Base-by-base conservation (phyloP, 1,140 invertebrate species). In the Drosophila sproati region DNA sequence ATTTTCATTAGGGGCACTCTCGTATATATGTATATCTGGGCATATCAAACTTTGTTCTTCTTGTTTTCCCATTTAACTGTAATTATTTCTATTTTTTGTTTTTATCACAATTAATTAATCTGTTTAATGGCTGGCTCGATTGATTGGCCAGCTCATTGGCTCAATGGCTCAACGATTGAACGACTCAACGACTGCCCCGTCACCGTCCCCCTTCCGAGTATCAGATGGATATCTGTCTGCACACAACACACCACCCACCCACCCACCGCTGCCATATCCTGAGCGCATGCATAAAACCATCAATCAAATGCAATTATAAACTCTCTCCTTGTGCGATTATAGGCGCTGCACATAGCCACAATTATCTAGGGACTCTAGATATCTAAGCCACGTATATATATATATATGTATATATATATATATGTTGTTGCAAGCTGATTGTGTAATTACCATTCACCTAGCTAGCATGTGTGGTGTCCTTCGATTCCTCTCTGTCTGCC, bases 61-160 rank as follows among this genome's bases (percentile, higher is more conserved):
- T 62, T 34, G 10, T 56, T 54, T 66, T 67, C 31, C 54, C 56
- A 39, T 62, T 51, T 45, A 29, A 28, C 29, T 31, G 55, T 51
- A 51, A 41, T 69, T 69, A 20, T 20, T 20, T 20, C 20, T 20
- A 20, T 20, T 55, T 67, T 51, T 6, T 43, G 8, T 34, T 20
- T 81, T 85, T 81, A 85, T 85, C 82, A 64, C 70, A 86, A 86
- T 85, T 86, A 86, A 86, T 86, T 86, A 86, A 87, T 82, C 82
- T 82, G 71, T 76, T 85, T 85, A 82, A 86, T 73, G 71, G 68
- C 67, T 68, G 69, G 41, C 66, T 62, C 78, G 67, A 81, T 73
- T 77, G 83, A 71, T 77, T 81, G 71, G 62, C 57, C 54, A 51
- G 59, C 51, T 52, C 70, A 48, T 60, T 67, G 62, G 32, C 59